A percentile compares a stretch with the other conserved stretches of the same genome.
Conservation (phyloP, 2,113 vertebrate genomes). For the Ceyx cyanopectus region DNA sequence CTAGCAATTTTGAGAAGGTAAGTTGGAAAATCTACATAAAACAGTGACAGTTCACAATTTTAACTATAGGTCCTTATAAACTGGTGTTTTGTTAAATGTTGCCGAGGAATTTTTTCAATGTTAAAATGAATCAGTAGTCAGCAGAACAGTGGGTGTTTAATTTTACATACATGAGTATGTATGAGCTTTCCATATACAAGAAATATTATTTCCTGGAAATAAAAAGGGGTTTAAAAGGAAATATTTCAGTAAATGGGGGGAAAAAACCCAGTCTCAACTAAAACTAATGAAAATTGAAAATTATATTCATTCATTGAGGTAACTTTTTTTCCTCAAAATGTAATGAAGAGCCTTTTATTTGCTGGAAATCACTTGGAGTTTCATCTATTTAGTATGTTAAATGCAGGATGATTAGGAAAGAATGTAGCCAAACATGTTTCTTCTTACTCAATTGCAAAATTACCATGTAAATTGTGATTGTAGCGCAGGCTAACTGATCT, state of each 20-base stretch:
- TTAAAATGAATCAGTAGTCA: not conserved
- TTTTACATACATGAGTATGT: not conserved
- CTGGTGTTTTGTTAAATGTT: not conserved
- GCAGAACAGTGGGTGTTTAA: not conserved
- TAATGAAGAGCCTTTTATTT: not conserved
- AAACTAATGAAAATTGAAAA: not conserved
- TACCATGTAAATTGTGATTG: not conserved
- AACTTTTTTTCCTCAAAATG: not conserved
- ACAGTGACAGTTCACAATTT: not conserved
- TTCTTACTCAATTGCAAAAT: not conserved
- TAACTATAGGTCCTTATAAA: not conserved
- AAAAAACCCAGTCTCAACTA: not conserved
- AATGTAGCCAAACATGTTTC: not conserved
- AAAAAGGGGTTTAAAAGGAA: not conserved
- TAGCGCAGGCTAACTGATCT: not conserved
- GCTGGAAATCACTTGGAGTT: not conserved
- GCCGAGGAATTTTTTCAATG: not conserved
- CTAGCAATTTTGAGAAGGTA: not conserved
- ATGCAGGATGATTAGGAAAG: not conserved
- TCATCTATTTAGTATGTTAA: not conserved
- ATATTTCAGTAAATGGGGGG: not conserved
- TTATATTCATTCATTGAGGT: not conserved
- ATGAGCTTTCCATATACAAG: fast-evolving
- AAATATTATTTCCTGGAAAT: not conserved
- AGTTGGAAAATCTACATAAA: not conserved